These are phyloP conservation scores for Aphidius colemani DNA, from an alignment of 2,888 invertebrate genomes.

Conservation along the genomic window DNA sequence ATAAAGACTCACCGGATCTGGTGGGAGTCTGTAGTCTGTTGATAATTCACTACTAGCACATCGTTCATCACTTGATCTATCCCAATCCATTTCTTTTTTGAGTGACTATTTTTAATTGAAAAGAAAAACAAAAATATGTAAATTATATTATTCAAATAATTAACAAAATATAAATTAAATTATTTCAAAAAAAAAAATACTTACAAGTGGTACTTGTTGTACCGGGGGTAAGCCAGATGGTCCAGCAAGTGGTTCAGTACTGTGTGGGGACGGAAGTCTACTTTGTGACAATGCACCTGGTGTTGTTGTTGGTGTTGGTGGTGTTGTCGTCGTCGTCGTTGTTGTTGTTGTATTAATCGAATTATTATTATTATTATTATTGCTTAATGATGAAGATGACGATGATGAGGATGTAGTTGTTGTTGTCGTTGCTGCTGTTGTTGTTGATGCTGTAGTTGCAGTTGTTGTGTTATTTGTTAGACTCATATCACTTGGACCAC, in stretches of 20 bases:
- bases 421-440: conserved; percentile 56
- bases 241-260: conserved; percentile 74
- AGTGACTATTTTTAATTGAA: conserved; percentile 71
- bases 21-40: conserved; percentile 77
- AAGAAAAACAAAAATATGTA: conserved; percentile 26
- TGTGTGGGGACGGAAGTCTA: conserved; percentile 68
- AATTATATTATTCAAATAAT: background rate
- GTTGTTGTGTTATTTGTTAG: conserved; percentile 61
- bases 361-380: conserved; percentile 58
- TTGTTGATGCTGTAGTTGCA: conserved; percentile 49
- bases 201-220: conserved; percentile 87
- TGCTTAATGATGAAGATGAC: too few relatives aligned
- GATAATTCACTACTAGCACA: conserved; percentile 77
- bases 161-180: conserved; percentile 3
- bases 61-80: conserved; percentile 74
- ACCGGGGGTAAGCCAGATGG: conserved; percentile 86
- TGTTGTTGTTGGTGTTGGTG: conserved; percentile 58
- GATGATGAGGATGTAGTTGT: conserved; percentile 37
- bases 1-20: conserved; percentile 77
- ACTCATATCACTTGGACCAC: conserved; percentile 66
- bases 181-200: conserved; percentile 45
- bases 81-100: conserved; percentile 89
- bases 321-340: conserved; percentile 23
- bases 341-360: conserved; percentile 62
- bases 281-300: conserved; percentile 52